These are phyloP conservation scores for Chalcosyrphus nemorum DNA, from an alignment of 2,888 invertebrate genomes.

Conservation along the genomic window DNA sequence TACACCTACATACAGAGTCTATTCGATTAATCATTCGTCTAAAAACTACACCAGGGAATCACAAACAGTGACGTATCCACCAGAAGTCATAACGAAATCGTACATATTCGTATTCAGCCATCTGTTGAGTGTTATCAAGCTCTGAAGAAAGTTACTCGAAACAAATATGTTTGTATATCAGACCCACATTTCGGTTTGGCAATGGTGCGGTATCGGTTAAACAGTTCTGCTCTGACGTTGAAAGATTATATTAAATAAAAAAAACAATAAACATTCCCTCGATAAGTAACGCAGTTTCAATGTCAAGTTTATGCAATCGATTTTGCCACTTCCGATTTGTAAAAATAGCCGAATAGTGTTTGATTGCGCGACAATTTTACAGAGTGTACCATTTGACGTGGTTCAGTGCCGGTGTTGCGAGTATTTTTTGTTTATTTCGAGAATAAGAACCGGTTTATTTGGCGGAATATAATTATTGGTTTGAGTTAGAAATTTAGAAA, in stretches of 20 bases:
- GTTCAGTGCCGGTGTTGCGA: background rate
- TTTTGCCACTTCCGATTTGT: background rate
- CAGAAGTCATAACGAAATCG: background rate
- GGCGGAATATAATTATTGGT: background rate
- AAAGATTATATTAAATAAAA: background rate
- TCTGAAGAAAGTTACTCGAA: background rate
- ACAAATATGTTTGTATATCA: no score
- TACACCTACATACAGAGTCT: background rate
- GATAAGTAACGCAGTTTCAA: background rate
- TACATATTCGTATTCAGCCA: background rate
- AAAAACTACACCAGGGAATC: background rate
- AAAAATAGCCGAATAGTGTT: background rate
- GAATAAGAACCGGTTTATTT: slow-evolving; percentile 25
- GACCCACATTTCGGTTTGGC: background rate
- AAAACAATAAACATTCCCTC: background rate
- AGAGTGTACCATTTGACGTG: background rate
- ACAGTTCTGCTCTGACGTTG: background rate
- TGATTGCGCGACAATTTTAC: background rate
- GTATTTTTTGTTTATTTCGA: background rate
- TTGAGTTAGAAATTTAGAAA: background rate
- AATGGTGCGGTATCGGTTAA: background rate
- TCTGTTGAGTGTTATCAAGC: background rate
- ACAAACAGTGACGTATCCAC: background rate
- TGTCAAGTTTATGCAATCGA: slow-evolving; percentile 26
- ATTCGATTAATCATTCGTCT: background rate